Conservation (phyloP, 2,797 vertebrate genomes). For the Todus mexicanus region DNA sequence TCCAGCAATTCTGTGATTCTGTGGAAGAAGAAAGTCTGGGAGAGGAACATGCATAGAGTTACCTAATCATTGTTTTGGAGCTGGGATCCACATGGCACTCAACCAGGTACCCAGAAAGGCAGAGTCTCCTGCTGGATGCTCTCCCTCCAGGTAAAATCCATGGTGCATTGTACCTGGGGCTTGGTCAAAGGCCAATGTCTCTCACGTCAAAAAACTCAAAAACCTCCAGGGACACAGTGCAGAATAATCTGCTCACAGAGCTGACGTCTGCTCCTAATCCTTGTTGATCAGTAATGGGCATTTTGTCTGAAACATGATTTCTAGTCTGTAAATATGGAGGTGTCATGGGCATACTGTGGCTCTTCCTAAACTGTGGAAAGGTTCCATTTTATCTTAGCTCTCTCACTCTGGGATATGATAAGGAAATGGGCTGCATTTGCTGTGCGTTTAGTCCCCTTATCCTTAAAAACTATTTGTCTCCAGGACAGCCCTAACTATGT, state of each 20-base stretch:
- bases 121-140: background rate
- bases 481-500: background rate
- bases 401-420: background rate
- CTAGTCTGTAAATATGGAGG: background rate
- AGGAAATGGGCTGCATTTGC: background rate
- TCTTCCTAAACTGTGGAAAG: background rate
- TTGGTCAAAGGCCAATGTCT: background rate
- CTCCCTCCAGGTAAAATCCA: background rate
- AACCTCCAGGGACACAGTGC: too few species aligned
- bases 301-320: background rate
- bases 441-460: background rate
- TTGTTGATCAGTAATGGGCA: background rate
- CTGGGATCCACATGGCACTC: background rate
- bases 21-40: background rate
- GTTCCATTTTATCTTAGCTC: background rate
- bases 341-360: rapidly evolving
- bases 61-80: background rate
- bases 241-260: background rate
- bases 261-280: background rate
- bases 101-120: background rate
- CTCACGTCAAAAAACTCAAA: rapidly evolving
- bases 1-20: too few species aligned
- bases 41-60: background rate
- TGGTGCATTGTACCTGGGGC: rapidly evolving
- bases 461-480: background rate